phyloP scores from a whole-genome alignment of 1,140 invertebrate species.

The Drosophila jambulina region DNA sequence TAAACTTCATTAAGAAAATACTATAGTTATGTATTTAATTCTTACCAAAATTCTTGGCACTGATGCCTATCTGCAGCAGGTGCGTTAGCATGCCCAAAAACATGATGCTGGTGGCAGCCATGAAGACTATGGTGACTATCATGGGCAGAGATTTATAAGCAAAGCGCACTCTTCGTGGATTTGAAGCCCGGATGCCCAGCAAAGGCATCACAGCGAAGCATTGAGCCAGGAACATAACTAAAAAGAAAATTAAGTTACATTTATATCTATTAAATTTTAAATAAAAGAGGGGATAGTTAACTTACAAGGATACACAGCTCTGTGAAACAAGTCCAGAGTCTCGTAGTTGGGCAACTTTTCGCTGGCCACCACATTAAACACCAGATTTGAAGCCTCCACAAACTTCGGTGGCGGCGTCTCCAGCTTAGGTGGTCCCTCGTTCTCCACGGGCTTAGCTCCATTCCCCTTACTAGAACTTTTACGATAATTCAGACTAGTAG shows the following conservation, averaged over 20 bases:
- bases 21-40: not conserved
- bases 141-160: slow-evolving; percentile 61
- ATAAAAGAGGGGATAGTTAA: not conserved
- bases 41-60: slow-evolving; percentile 78
- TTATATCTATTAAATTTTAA: not conserved
- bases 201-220: slow-evolving; percentile 74
- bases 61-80: slow-evolving; percentile 63
- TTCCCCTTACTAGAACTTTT: slow-evolving; percentile 16
- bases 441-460: not conserved
- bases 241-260: not conserved
- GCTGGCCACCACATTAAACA: slow-evolving; percentile 39
- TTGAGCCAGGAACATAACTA: slow-evolving; percentile 78
- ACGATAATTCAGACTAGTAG: slow-evolving; percentile 40
- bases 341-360: slow-evolving; percentile 49
- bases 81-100: slow-evolving; percentile 51
- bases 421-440: not conserved
- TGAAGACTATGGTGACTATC: slow-evolving; percentile 54
- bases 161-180: slow-evolving; percentile 63
- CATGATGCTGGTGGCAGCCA: slow-evolving; percentile 48
- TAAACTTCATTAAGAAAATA: no score
- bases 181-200: slow-evolving; percentile 44
- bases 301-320: slow-evolving; percentile 67
- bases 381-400: slow-evolving; percentile 12
- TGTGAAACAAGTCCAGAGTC: slow-evolving; percentile 59
- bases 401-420: slow-evolving; percentile 13